Evolutionary conservation across 2,888 invertebrate species (phyloP).

Genomic region (Mayetiola destructor): DNA sequence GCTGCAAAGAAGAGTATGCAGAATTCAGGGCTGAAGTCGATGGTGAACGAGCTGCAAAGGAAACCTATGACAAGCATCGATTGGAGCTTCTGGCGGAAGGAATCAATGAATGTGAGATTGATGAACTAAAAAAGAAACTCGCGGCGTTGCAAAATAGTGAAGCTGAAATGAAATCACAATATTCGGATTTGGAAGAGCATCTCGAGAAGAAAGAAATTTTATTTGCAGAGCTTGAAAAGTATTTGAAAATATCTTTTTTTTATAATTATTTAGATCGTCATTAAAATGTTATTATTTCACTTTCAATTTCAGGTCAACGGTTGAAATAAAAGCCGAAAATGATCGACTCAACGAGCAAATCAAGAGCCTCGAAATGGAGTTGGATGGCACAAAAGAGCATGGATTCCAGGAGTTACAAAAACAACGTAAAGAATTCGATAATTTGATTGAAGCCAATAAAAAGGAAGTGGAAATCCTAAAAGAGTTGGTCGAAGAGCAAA

Average conservation of each 20-base stretch:
- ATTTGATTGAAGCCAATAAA: constrained; percentile 22
- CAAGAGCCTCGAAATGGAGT: constrained; percentile 8
- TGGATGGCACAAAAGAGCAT: constrained; percentile 1
- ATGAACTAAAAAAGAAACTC: background rate
- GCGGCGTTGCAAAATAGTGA: background rate
- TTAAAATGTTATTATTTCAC: too few relatives aligned
- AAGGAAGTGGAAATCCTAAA: constrained; percentile 31
- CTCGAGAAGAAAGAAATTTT: background rate
- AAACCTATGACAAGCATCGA: background rate
- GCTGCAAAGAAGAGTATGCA: background rate
- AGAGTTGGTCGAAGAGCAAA: constrained; percentile 31
- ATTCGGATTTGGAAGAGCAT: background rate
- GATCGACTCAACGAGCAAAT: constrained; percentile 17
- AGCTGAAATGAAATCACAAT: constrained; percentile 17
- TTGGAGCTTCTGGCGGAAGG: background rate
- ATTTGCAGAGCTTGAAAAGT: background rate
- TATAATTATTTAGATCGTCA: too few relatives aligned
- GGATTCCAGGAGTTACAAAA: constrained; percentile 4
- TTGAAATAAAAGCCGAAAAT: constrained; percentile 21
- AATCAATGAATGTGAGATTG: background rate
- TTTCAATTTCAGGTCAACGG: constrained; percentile 23
- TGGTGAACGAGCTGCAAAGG: background rate
- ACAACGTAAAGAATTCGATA: constrained; percentile 16
- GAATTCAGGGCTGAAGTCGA: background rate
- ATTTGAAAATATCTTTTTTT: background rate